Conservation (phyloP, 2,113 vertebrate genomes). For the Pseudolaguvia tuberculata region DNA sequence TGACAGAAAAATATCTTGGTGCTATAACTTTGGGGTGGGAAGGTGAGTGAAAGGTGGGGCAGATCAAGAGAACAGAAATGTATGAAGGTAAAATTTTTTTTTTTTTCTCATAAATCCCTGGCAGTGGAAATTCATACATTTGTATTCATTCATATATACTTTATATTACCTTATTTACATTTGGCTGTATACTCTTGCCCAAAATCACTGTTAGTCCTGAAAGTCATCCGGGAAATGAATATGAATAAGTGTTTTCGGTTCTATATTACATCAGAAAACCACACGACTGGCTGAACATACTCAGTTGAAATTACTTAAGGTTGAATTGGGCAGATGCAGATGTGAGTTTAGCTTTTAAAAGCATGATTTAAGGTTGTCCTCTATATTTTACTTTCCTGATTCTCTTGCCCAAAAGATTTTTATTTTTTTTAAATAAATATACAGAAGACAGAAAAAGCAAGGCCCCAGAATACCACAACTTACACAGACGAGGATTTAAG, state of each 20-base stretch:
- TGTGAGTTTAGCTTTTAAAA: not conserved
- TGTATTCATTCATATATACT: not conserved
- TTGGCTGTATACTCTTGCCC: no score
- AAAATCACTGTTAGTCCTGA: conserved; percentile 2
- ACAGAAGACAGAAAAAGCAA: not conserved
- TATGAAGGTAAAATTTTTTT: no score
- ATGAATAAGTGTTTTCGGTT: not conserved
- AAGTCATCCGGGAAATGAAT: not conserved
- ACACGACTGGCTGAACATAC: not conserved
- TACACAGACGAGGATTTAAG: not conserved
- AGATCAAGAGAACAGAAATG: no score
- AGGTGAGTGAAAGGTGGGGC: not conserved
- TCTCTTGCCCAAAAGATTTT: not conserved
- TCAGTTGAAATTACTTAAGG: not conserved
- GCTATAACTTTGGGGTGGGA: no score
- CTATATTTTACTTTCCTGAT: not conserved
- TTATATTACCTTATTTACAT: not conserved
- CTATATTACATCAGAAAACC: not conserved
- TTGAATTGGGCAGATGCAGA: no score
- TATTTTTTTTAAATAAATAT: conserved; percentile 10
- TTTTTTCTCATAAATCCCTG: not conserved
- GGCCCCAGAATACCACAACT: not conserved
- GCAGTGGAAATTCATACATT: no score
- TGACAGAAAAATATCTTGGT: not conserved
- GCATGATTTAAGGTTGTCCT: not conserved